Evolutionary conservation across 2,113 vertebrate species (phyloP), one percentile per base, ranked within the genome.

Genomic region (Vicugna pacos): DNA sequence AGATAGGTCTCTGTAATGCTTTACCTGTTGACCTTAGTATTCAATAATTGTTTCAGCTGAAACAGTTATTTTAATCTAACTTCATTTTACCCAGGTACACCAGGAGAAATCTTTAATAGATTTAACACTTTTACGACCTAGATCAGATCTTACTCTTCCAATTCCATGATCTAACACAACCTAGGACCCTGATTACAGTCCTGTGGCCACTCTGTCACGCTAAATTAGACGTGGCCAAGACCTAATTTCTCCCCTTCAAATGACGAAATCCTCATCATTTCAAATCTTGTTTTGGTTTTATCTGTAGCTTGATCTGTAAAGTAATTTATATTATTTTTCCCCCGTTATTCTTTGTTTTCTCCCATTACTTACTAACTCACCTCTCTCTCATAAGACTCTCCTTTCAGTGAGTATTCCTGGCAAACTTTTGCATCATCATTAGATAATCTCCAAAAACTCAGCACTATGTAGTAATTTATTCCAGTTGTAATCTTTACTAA

Each of bases 221-320:
- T 90, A 82, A 95, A 64, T 73, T 76, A 72, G 89, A 60, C 42
- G 20, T 79, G 48, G 32, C 38, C 38, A 95, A 86, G 20, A 89
- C 35, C 50, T 62, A 86, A 32, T 94, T 52, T 92, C 50, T 93
- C 38, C n/a, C 15, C 28, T 96, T 85, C 46, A 80, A 96, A 82
- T 56, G 83, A 69, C 46, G 54, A 94, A 92, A 64, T 87, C 32
- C 4, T 46, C n/a, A 83, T 88, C 91, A 82, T 90, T 96, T 92
- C 12, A 92, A 52, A 89, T 93, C 32, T 38, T 54, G 50, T 70
- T 95, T 95, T 93, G 86, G 32, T 93, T 81, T 8, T 60, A 38
- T 30, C 17, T 79, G 42, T 82, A 89, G 46, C 16, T 75, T 72
- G 28, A 38, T 20, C 60, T 95, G 2, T 87, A 82, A 94, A 92